Percentiles rank a stretch among this genome's conserved stretches.
Conservation (phyloP, 1,140 invertebrate species). For the Aradophagus sp. region DNA sequence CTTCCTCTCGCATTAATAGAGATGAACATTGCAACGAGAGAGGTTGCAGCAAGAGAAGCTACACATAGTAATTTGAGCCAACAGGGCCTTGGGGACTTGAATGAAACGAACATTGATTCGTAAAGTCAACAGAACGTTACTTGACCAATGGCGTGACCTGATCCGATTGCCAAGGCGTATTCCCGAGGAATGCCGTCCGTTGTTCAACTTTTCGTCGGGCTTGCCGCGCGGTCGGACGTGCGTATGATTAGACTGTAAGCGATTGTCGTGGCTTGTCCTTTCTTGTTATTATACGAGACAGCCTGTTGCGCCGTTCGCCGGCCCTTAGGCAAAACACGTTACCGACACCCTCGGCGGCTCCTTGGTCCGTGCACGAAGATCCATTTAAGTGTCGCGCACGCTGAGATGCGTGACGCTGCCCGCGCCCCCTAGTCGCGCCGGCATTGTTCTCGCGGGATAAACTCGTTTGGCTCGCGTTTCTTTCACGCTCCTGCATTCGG, state of each 20-base stretch:
- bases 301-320: constrained; percentile 48
- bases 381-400: constrained; percentile 51
- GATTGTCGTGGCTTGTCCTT: constrained; percentile 51
- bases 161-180: too few species aligned
- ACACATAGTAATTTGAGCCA: too few species aligned
- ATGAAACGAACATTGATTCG: too few species aligned
- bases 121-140: too few species aligned
- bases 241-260: constrained; percentile 50
- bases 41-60: too few species aligned
- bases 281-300: constrained; percentile 54
- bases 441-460: constrained; percentile 39
- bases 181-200: too few species aligned
- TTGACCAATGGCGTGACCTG: too few species aligned
- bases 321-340: constrained; percentile 58
- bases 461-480: constrained; percentile 43
- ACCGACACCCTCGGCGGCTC: constrained; percentile 41
- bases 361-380: constrained; percentile 50
- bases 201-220: constrained; percentile 39
- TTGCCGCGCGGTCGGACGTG: constrained; percentile 37
- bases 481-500: constrained; percentile 38
- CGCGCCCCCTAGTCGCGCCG: constrained; percentile 9
- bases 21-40: too few species aligned
- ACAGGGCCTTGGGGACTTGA: too few species aligned
- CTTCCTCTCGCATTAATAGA: too few species aligned
- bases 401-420: constrained; percentile 39